Evolutionary conservation across 2,888 invertebrate genomes (phyloP).

Genomic region (Watsonalla binaria): DNA sequence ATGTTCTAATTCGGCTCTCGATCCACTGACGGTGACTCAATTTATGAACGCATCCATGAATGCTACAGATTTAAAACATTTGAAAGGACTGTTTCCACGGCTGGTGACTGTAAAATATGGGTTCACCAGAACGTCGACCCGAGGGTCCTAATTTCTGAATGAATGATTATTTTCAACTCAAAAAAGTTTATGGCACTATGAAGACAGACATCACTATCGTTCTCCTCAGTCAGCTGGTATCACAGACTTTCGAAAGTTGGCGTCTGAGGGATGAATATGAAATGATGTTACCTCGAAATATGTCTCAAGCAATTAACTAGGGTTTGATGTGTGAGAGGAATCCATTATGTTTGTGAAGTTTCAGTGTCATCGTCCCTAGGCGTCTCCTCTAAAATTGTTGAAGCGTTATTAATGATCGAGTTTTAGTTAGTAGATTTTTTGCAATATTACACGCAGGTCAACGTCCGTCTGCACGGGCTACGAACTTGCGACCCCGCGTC

Average conservation of each 20-base stretch:
- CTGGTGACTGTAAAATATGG: background rate
- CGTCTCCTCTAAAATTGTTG: background rate
- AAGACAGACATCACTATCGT: background rate
- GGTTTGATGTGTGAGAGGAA: slow-evolving; percentile 10
- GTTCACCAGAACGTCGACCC: background rate
- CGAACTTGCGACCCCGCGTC: slow-evolving; percentile 46
- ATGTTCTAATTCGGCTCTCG: background rate
- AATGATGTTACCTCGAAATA: too few species aligned
- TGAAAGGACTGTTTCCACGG: background rate
- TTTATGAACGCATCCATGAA: background rate
- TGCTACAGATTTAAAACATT: background rate
- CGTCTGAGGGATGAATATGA: background rate
- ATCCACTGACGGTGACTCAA: background rate
- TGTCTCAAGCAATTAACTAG: slow-evolving; percentile 14
- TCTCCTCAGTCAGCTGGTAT: background rate
- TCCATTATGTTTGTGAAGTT: background rate
- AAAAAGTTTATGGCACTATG: background rate
- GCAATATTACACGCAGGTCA: slow-evolving; percentile 36
- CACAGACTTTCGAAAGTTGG: background rate
- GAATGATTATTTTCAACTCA: background rate
- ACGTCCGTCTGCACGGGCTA: slow-evolving; percentile 37
- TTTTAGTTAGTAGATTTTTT: slow-evolving; percentile 13
- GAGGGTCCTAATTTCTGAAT: background rate
- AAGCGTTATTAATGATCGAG: slow-evolving; percentile 7
- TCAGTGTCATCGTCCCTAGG: background rate